Evolutionary conservation across 2,113 vertebrate species (phyloP).

Genomic region (Labeo catla): DNA sequence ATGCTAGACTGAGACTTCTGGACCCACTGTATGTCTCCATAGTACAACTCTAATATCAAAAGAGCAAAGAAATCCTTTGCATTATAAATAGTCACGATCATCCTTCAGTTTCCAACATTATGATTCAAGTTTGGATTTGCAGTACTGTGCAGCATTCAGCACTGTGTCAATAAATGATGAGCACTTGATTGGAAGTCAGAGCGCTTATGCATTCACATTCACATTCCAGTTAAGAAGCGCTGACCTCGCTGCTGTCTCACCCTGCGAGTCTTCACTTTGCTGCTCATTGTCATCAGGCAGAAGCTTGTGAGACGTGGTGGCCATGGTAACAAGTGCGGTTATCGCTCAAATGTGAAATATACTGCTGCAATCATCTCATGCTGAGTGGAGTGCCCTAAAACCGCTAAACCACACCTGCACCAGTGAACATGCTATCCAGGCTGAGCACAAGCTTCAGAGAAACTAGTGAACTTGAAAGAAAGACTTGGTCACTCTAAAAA

Average conservation of each 20-base stretch:
- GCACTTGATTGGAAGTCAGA: neutral
- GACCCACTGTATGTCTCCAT: neutral
- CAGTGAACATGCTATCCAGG: neutral
- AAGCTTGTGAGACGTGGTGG: neutral
- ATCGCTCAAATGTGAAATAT: slow-evolving; percentile 8
- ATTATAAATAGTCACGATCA: neutral
- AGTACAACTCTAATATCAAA: neutral
- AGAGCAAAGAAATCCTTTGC: neutral
- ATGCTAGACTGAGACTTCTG: neutral
- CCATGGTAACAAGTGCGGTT: slow-evolving; percentile 25
- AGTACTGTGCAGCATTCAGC: neutral
- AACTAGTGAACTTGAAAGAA: neutral
- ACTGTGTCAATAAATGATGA: neutral
- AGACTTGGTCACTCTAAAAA: neutral
- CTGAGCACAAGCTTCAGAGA: neutral
- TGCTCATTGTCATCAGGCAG: slow-evolving; percentile 1
- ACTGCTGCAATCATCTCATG: neutral
- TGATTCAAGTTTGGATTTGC: neutral
- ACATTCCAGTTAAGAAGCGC: neutral
- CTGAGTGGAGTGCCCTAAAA: neutral
- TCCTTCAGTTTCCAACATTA: neutral
- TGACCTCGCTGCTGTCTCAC: neutral
- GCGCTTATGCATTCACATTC: neutral
- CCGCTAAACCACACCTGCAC: neutral
- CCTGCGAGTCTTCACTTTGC: neutral